A percentile compares a stretch with the other conserved stretches of the same genome.
These are phyloP conservation scores for Holothuria scabra DNA, from an alignment of 53 echinoderm and acorn worm species.

Conservation along the genomic window DNA sequence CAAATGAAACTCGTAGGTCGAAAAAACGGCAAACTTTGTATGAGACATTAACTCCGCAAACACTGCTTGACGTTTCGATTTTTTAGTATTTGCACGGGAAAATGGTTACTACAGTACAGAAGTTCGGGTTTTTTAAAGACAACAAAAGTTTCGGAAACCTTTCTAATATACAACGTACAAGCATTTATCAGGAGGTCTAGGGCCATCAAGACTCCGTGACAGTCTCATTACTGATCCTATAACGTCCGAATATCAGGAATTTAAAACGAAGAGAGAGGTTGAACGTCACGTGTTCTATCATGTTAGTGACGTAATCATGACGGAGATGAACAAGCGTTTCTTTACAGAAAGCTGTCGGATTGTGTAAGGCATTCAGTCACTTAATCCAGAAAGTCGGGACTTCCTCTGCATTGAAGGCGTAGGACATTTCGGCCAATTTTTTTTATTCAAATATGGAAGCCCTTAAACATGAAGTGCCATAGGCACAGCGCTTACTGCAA, in stretches of 20 bases:
- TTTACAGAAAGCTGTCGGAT: constrained; percentile 25
- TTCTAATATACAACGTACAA: too few relatives aligned
- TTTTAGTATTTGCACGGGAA: too few relatives aligned
- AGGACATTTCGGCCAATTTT: constrained; percentile 12
- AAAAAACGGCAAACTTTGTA: too few relatives aligned
- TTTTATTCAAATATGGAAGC: not conserved
- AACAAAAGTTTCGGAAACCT: too few relatives aligned
- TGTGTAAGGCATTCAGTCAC: constrained; percentile 30
- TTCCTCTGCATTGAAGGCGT: constrained; percentile 5
- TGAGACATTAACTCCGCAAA: too few relatives aligned
- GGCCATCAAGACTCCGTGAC: not conserved
- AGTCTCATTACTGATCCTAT: not conserved
- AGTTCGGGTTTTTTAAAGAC: too few relatives aligned
- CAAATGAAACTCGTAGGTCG: too few relatives aligned
- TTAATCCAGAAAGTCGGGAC: too few relatives aligned
- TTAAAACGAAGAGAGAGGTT: constrained; percentile 2
- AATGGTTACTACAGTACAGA: too few relatives aligned
- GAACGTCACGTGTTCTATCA: constrained; percentile 6
- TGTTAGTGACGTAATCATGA: constrained; percentile 4
- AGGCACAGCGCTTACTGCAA: constrained; percentile 5
- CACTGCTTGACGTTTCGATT: too few relatives aligned
- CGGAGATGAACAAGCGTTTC: too few relatives aligned
- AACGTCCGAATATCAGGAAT: not conserved
- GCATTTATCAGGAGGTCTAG: not conserved
- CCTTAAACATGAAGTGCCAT: too few relatives aligned